Evolutionary conservation across 2,113 vertebrate species (phyloP).

Genomic region (Acanthochromis polyacanthus): DNA sequence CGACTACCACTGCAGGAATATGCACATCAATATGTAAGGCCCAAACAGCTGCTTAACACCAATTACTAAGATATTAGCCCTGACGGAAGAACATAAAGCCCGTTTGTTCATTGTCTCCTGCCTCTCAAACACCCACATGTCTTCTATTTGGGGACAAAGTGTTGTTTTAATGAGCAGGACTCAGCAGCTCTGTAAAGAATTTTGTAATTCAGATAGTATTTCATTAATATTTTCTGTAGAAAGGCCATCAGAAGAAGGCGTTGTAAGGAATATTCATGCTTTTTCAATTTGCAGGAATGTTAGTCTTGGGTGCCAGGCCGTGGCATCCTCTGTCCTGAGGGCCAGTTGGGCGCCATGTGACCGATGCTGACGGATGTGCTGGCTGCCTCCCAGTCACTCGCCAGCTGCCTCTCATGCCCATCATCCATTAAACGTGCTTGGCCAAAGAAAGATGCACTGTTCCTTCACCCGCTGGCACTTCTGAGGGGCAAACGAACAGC

Average conservation of each 20-base stretch:
- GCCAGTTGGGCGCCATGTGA: slow-evolving; percentile 17
- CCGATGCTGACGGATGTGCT: slow-evolving; percentile 23
- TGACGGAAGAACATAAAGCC: slow-evolving; percentile 49
- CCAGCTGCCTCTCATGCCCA: slow-evolving; percentile 45
- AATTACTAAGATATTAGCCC: slow-evolving; percentile 54
- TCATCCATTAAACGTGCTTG: slow-evolving; percentile 30
- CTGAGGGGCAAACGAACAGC: background rate
- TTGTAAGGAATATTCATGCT: background rate
- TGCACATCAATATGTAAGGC: slow-evolving; percentile 50
- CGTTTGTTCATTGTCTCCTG: slow-evolving; percentile 10
- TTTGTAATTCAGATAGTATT: slow-evolving; percentile 3
- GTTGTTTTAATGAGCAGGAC: slow-evolving; percentile 37
- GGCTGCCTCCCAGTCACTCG: slow-evolving; percentile 40
- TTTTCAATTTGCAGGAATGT: slow-evolving; percentile 14
- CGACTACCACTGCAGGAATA: slow-evolving; percentile 8
- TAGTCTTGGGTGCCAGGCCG: background rate
- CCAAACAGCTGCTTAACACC: slow-evolving; percentile 54
- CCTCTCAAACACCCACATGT: slow-evolving; percentile 30
- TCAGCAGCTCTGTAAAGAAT: slow-evolving; percentile 29
- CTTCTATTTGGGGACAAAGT: slow-evolving; percentile 31
- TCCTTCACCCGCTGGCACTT: slow-evolving; percentile 1
- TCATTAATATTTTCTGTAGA: slow-evolving; percentile 24
- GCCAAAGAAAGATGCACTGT: slow-evolving; percentile 17
- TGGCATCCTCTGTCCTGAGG: slow-evolving; percentile 26
- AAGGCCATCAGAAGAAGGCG: slow-evolving; percentile 12